These are phyloP conservation scores for Melopsittacus undulatus DNA, from an alignment of 2,797 vertebrate species.

Conservation along the genomic window DNA sequence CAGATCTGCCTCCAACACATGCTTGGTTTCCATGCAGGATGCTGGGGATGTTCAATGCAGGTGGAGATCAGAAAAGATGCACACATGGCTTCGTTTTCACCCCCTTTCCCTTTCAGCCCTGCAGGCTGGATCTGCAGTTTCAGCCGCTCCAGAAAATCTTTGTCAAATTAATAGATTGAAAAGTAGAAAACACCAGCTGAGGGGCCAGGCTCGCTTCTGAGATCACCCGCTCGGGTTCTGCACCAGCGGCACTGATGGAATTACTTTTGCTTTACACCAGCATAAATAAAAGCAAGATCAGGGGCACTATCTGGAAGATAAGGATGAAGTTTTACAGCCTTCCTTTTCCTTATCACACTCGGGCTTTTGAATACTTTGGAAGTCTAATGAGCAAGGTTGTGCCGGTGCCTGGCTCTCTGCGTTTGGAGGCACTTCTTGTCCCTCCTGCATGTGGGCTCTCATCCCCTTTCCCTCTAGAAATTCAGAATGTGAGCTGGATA, in stretches of 20 bases:
- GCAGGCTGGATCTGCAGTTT: conserved; percentile 48
- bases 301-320: conserved; percentile 52
- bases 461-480: not conserved
- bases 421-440: not conserved
- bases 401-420: not conserved
- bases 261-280: conserved; percentile 57
- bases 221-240: conserved; percentile 22
- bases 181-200: conserved; percentile 28
- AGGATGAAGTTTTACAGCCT: conserved; percentile 63
- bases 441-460: not conserved
- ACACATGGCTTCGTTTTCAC: conserved; percentile 19
- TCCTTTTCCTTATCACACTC: conserved; percentile 27
- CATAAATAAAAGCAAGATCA: conserved; percentile 56
- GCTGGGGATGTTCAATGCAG: not conserved
- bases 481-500: not conserved
- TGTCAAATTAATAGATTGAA: conserved; percentile 61
- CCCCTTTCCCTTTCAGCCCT: conserved; percentile 22
- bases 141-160: conserved; percentile 45
- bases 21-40: not conserved
- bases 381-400: not conserved
- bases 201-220: not conserved
- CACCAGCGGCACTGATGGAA: conserved; percentile 33
- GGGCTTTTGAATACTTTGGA: conserved; percentile 20
- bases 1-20: not conserved
- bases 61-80: conserved; percentile 31